Percentiles rank a stretch among this genome's conserved stretches.
Conservation (phyloP, 2,113 vertebrate genomes). For the Protobothrops flavoviridis region DNA sequence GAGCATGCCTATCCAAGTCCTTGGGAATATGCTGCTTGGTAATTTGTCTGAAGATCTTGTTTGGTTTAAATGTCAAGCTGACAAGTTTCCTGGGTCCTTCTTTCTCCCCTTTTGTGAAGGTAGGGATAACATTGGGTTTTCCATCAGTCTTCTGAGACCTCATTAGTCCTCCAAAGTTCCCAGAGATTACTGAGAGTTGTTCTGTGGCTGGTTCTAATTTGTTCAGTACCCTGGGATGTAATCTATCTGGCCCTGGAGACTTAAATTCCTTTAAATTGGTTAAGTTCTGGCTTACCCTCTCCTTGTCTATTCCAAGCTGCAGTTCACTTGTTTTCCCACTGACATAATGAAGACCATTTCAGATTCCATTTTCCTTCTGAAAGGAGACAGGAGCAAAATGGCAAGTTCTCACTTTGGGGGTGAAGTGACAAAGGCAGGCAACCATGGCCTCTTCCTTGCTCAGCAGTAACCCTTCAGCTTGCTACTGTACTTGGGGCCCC, state of each 20-base stretch:
- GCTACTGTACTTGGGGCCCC: not conserved
- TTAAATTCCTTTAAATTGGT: not conserved
- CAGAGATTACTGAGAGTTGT: not conserved
- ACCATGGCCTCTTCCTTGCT: not conserved
- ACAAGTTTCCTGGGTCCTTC: not conserved
- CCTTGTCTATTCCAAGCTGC: not conserved
- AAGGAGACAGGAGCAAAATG: not conserved
- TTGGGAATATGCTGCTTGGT: not conserved
- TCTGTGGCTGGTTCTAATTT: not conserved
- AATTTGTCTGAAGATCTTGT: not conserved
- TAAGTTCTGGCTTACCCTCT: not conserved
- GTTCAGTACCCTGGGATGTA: not conserved
- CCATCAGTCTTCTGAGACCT: not conserved
- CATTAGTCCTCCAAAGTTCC: not conserved
- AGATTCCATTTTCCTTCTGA: not conserved
- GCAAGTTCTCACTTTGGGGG: not conserved
- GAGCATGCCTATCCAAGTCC: not conserved
- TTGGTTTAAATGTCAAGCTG: not conserved
- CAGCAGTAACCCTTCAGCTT: not conserved
- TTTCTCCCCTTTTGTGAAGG: not conserved
- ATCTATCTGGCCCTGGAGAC: not conserved
- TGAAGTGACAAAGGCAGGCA: not conserved
- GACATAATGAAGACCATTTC: not conserved
- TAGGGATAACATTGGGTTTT: not conserved
- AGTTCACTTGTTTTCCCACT: not conserved